Percentiles rank a stretch among this genome's conserved stretches.
Conservation (phyloP, 1,140 invertebrate species). For the Ceratina calcarata region DNA sequence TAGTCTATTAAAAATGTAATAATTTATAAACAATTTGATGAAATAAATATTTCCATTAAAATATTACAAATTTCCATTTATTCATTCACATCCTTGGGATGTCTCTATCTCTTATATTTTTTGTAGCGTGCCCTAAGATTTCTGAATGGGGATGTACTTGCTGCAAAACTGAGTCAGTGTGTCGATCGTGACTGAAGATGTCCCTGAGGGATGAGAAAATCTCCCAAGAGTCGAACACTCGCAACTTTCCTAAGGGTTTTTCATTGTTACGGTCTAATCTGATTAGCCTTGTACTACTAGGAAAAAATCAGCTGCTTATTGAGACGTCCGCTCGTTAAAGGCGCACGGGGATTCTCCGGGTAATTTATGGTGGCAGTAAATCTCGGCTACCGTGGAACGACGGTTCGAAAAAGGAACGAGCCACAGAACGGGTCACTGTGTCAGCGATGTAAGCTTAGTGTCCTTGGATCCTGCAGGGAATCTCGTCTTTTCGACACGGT, state of each 20-base stretch:
- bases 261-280: background rate
- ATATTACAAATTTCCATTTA: too few relatives aligned
- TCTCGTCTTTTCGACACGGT: constrained; percentile 12
- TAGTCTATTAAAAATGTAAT: too few relatives aligned
- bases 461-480: constrained; percentile 2
- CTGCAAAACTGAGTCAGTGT: constrained; percentile 61
- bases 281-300: background rate
- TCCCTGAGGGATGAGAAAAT: background rate
- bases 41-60: too few relatives aligned
- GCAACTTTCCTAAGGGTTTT: background rate
- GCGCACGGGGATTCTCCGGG: background rate
- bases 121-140: too few relatives aligned
- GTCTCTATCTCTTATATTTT: too few relatives aligned
- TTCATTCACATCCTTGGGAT: too few relatives aligned
- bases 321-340: constrained; percentile 20
- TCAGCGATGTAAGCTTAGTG: constrained; percentile 1
- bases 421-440: constrained; percentile 26
- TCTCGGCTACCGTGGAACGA: constrained; percentile 39
- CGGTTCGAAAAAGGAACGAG: background rate
- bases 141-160: background rate
- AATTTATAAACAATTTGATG: too few relatives aligned
- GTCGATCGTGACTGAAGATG: constrained; percentile 37
- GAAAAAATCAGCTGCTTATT: constrained; percentile 16
- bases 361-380: constrained; percentile 44
- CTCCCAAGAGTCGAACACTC: too few relatives aligned